Percentiles rank a stretch among this genome's conserved stretches.
These are phyloP conservation scores for Ailuropoda melanoleuca DNA, from an alignment of 2,113 vertebrate genomes.

Conservation along the genomic window DNA sequence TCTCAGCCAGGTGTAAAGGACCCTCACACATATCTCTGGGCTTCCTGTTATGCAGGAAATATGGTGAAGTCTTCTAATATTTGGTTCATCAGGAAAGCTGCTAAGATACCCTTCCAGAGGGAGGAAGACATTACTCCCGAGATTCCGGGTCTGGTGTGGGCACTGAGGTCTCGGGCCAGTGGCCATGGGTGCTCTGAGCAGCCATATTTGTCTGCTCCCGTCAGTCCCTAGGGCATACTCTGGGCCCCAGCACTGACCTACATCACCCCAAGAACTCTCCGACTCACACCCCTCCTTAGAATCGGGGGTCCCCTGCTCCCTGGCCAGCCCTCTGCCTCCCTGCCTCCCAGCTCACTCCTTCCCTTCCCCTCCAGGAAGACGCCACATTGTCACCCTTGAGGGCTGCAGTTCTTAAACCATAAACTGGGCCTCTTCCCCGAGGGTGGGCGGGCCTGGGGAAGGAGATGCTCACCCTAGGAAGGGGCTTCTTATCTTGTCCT, in stretches of 20 bases:
- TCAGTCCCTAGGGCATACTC: no score
- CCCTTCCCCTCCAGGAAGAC: background rate
- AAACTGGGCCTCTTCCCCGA: background rate
- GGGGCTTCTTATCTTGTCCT: background rate
- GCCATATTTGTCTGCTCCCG: no score
- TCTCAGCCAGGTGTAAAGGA: background rate
- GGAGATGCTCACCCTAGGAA: accelerated
- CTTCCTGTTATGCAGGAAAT: background rate
- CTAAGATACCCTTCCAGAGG: background rate
- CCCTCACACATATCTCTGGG: no score
- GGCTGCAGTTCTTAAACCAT: background rate
- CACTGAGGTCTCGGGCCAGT: background rate
- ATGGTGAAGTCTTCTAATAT: background rate
- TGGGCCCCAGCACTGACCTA: no score
- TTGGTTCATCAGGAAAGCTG: background rate
- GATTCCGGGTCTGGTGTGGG: background rate
- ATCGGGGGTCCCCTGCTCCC: accelerated
- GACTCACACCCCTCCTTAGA: background rate
- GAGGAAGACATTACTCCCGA: background rate
- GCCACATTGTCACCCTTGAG: background rate
- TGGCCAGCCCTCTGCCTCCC: background rate
- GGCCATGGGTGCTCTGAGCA: accelerated
- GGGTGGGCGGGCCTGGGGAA: no score
- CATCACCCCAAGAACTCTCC: accelerated
- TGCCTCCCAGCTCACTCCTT: background rate